Conservation (phyloP, 2,888 invertebrate species). For the Drosophila neotestacea region DNA sequence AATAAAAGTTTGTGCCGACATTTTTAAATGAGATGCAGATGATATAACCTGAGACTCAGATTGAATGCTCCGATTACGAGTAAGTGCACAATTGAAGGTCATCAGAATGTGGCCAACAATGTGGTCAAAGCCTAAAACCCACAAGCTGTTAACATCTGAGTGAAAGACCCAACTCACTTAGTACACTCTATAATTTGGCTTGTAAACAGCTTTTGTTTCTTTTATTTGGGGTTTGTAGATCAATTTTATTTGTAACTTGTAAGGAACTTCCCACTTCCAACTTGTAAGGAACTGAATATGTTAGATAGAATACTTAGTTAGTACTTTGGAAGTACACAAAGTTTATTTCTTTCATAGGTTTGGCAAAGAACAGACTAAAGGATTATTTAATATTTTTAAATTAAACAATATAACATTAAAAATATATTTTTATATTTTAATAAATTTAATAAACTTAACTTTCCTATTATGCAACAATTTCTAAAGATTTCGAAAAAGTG, state of each 20-base stretch:
- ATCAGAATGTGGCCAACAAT: slow-evolving; percentile 34
- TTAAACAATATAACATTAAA: too few relatives aligned
- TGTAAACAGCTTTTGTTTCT: neutral
- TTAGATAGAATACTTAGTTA: too few relatives aligned
- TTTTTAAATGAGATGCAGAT: slow-evolving; percentile 50
- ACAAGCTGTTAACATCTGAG: neutral
- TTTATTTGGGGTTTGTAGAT: neutral
- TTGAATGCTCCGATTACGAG: slow-evolving; percentile 31
- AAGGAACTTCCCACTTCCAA: too few relatives aligned
- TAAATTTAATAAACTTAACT: too few relatives aligned
- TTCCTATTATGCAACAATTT: too few relatives aligned
- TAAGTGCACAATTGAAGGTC: slow-evolving; percentile 45
- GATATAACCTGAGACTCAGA: slow-evolving; percentile 43
- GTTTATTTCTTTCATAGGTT: too few relatives aligned
- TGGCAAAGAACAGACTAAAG: too few relatives aligned
- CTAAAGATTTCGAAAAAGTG: too few relatives aligned
- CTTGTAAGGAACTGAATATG: too few relatives aligned
- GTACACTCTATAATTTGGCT: neutral
- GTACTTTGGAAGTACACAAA: too few relatives aligned
- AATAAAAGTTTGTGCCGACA: slow-evolving; percentile 17
- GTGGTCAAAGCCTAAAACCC: neutral
- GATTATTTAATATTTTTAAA: too few relatives aligned
- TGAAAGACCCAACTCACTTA: slow-evolving; percentile 7
- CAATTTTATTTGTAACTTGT: neutral
- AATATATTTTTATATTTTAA: too few relatives aligned